A percentile compares a stretch with the other conserved stretches of the same genome.
These are phyloP conservation scores for Mobula hypostoma DNA, from an alignment of 2,113 vertebrate genomes.

Conservation along the genomic window DNA sequence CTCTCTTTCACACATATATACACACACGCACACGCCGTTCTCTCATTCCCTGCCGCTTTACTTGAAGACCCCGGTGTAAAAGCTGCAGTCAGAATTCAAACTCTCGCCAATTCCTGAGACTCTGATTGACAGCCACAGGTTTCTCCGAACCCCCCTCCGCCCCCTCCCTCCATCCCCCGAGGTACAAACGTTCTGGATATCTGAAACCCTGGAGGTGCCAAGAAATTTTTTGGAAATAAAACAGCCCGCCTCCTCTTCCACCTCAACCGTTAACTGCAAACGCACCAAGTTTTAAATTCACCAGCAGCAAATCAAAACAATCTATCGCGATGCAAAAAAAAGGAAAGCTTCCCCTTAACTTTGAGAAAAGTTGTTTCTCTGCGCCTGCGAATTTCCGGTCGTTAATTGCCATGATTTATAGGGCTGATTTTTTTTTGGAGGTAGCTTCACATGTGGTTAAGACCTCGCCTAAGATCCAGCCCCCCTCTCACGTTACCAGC, in stretches of 20 bases:
- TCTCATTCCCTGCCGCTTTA: background rate
- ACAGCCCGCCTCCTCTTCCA: background rate
- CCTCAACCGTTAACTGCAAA: background rate
- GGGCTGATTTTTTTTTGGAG: constrained; percentile 66
- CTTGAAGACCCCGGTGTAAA: background rate
- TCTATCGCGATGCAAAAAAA: background rate
- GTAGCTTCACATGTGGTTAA: constrained; percentile 83
- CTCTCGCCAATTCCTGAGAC: constrained; percentile 5
- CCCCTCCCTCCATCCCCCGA: constrained; percentile 19
- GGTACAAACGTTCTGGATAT: constrained; percentile 47
- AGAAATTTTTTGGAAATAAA: background rate
- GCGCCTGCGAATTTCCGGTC: constrained; percentile 34
- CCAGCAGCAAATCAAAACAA: background rate
- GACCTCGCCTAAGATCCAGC: constrained; percentile 81
- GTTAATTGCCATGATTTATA: constrained; percentile 52
- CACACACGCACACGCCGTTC: background rate
- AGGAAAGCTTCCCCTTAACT: background rate
- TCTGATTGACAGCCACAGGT: constrained; percentile 48
- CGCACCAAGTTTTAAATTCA: background rate
- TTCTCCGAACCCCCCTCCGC: constrained; percentile 34
- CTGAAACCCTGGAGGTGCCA: constrained; percentile 42
- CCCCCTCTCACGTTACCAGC: constrained; percentile 98
- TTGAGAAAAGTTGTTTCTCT: constrained; percentile 24
- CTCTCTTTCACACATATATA: no score
- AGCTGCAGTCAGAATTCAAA: constrained; percentile 19